These are phyloP conservation scores for Elymnias hypermnestra DNA, from an alignment of 1,140 invertebrate genomes.

Conservation along the genomic window DNA sequence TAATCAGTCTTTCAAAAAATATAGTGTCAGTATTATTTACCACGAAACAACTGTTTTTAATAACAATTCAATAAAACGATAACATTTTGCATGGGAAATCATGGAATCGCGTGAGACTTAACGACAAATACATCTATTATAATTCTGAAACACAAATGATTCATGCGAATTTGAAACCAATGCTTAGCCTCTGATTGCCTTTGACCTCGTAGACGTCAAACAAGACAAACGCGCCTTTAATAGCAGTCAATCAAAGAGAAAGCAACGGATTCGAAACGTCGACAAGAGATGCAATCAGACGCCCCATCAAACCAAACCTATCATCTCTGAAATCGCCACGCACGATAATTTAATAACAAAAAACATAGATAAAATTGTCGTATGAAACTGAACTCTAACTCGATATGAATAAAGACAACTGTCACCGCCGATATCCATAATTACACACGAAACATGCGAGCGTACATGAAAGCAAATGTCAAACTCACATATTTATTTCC, in stretches of 20 bases:
- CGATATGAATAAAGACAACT: constrained; percentile 32
- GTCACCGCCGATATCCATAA: constrained; percentile 35
- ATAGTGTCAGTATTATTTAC: too few species aligned
- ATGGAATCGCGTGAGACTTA: too few species aligned
- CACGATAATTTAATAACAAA: constrained; percentile 74
- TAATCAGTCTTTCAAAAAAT: too few species aligned
- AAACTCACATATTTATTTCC: constrained; percentile 76
- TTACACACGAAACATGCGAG: constrained; percentile 65
- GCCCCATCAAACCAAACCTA: constrained; percentile 67
- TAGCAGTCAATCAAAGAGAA: constrained; percentile 71
- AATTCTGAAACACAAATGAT: constrained; percentile 8
- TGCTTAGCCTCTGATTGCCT: constrained; percentile 29
- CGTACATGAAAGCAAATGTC: constrained; percentile 74
- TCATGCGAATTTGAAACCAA: constrained; percentile 17
- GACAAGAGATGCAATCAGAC: constrained; percentile 71
- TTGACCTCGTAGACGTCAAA: constrained; percentile 41
- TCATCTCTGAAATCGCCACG: constrained; percentile 74
- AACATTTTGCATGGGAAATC: too few species aligned
- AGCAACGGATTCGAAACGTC: constrained; percentile 59
- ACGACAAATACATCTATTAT: neutral
- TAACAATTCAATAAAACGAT: too few species aligned
- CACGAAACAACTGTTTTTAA: too few species aligned
- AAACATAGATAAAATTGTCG: constrained; percentile 31
- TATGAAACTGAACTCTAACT: constrained; percentile 37
- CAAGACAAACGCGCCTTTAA: constrained; percentile 50